Evolutionary conservation across 2,797 vertebrate species (phyloP), one percentile per base, ranked within the genome.

Genomic region (Oreortyx pictus): DNA sequence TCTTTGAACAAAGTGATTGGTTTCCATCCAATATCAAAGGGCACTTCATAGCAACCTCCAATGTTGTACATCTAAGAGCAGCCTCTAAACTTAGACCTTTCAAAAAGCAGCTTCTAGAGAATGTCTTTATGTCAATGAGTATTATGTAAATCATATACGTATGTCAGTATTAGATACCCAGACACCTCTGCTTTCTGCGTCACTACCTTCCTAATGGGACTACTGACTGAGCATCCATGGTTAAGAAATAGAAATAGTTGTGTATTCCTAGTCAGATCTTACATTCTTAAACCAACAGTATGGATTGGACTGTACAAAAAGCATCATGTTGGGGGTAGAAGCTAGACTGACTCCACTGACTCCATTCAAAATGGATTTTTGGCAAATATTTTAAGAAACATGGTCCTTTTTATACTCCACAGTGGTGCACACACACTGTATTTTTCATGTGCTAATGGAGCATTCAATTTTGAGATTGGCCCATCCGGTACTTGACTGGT

Each of bases 351-450:
- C 7, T 39, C 54, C 3, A 33, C 10, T 13, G 10, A 56, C 7
- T 39, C 54, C 3, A 33, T 61, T 74, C 54, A 59, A 4, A 49
- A 41, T 0, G 0, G 27, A 54, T 8, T 72, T 88, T 75, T 72
- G 60, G 25, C 14, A 89, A 83, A 62, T 50, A 43, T 0, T 43
- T 10, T 16, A 72, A 67, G 47, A 89, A 91, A 65, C 2, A 86
- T 8, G 11, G 8, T 62, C 13, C 4, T 68, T 35, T 86, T 35
- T 35, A 14, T 29, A 29, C 11, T 70, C 61, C 35, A 18, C 20
- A 54, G 19, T 54, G 41, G 7, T 59, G 11, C 1, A 3, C 1
- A 3, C 31, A 24, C 17, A 41, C 9, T 2, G 18, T 9, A 35
- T 35, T 78, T 77, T 82, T 62, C 4, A 0, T 22, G 44, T 1